Evolutionary conservation across 2,888 invertebrate species (phyloP).

Genomic region (Rambutsinella grinnellia): DNA sequence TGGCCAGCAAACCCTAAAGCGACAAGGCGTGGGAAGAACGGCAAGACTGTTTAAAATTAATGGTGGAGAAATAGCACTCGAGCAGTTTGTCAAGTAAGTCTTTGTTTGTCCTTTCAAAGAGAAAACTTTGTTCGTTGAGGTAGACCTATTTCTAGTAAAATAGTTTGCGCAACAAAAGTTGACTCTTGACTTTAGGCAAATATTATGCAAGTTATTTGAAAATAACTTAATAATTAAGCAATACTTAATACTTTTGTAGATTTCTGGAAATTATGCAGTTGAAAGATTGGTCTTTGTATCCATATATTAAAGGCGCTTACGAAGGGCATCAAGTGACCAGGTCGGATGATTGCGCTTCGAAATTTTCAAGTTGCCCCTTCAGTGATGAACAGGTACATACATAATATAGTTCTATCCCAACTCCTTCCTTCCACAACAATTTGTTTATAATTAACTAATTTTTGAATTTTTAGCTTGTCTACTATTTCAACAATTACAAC

Average conservation of each 20-base stretch:
- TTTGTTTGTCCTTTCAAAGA: too few relatives aligned
- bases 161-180: too few relatives aligned
- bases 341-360: slow-evolving; percentile 54
- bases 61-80: slow-evolving; percentile 61
- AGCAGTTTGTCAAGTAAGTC: slow-evolving; percentile 63
- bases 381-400: not conserved
- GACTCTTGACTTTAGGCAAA: not conserved
- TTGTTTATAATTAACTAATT: not conserved
- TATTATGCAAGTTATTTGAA: not conserved
- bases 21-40: slow-evolving; percentile 7
- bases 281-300: slow-evolving; percentile 63
- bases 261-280: slow-evolving; percentile 64
- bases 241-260: slow-evolving; percentile 28
- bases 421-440: not conserved
- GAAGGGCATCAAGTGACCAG: slow-evolving; percentile 58
- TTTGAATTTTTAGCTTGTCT: slow-evolving; percentile 62
- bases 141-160: too few relatives aligned
- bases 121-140: too few relatives aligned
- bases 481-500: slow-evolving; percentile 65
- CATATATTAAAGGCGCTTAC: slow-evolving; percentile 61
- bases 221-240: too few relatives aligned
- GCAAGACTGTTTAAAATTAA: slow-evolving; percentile 58
- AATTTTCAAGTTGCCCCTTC: slow-evolving; percentile 46
- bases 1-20: not conserved
- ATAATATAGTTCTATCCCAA: not conserved